Evolutionary conservation across 2,797 vertebrate genomes (phyloP).

Genomic region (Schizopygopsis malacanthus): DNA sequence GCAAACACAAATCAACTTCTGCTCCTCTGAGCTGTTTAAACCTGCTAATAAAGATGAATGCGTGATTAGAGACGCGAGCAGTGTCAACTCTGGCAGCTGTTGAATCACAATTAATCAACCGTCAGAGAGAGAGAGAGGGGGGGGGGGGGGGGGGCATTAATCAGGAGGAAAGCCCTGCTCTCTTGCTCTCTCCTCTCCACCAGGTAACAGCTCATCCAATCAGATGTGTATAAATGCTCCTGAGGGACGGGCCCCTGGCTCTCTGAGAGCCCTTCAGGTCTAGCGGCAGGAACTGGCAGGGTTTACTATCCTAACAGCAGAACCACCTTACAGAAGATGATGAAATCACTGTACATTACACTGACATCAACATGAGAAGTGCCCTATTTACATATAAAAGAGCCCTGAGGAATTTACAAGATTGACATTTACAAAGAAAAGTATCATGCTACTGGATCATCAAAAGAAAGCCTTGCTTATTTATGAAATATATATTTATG

Average conservation of each 20-base stretch:
- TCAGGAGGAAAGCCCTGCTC: conserved; percentile 21
- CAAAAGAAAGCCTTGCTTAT: not conserved
- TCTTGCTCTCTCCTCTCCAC: conserved; percentile 47
- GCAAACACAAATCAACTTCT: not conserved
- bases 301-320: not conserved
- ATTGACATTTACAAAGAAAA: not conserved
- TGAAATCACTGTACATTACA: conserved; percentile 24
- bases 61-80: conserved; percentile 51
- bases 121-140: conserved; percentile 43
- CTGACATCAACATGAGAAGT: conserved; percentile 11
- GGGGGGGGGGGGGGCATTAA: conserved; percentile 32
- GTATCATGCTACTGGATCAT: not conserved
- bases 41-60: conserved; percentile 55
- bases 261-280: not conserved
- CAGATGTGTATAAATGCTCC: conserved; percentile 38
- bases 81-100: conserved; percentile 35
- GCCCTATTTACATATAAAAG: conserved; percentile 23
- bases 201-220: conserved; percentile 72
- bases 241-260: too few relatives aligned
- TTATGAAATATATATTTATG: not conserved
- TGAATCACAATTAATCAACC: conserved; percentile 64
- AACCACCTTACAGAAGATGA: conserved; percentile 19
- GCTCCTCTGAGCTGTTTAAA: conserved; percentile 40
- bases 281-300: not conserved
- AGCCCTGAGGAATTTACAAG: not conserved